Evolutionary conservation across 2,113 vertebrate genomes (phyloP), one percentile per base, ranked within the genome.

Genomic region (Zapornia atra): DNA sequence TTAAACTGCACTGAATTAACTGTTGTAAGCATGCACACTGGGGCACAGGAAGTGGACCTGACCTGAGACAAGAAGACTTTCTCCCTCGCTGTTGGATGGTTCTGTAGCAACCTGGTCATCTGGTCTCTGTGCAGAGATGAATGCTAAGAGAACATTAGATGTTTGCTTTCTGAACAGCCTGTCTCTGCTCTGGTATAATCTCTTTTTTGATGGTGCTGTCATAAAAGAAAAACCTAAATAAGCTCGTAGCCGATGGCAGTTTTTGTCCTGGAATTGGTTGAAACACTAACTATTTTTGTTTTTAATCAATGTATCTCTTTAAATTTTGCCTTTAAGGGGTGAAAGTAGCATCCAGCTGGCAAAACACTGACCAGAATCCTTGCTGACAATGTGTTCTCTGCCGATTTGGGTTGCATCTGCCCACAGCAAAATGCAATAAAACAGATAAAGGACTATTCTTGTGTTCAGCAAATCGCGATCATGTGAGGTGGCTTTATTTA

Each of bases 1-100:
- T 79, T 48, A 80, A 93, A 88, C 79, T 89, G 94, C 94, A 97
- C 92, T 94, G 89, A 93, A 65, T 85, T 73, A 61, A 79, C 42
- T 80, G 38, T 88, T 88, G 5, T 65, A 51, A 4, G 2, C 53
- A 38, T 54, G 57, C 36, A 22, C 59, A 46, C 69, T 50, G 29
- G 20, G 73, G n/a, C 53, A 85, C 2, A 2, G 86, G 56, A 82
- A 57, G 0, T 4, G 15, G 33, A 44, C 12, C 19, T 88, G 59
- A 7, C 57, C 77, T 46, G 65, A 66, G 25, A 61, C 3, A 21
- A 72, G 63, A 78, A 2, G 56, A 73, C 38, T 72, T 78, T 56
- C 9, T 65, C 36, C 15, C 33, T 75, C 0, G 1, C 48, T 78
- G 82, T 82, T 3, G 11, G 61, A 12, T 90, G 60, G 40, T 81